Base-by-base conservation (phyloP, 2,888 invertebrate species). In the Acleris holmiana region DNA sequence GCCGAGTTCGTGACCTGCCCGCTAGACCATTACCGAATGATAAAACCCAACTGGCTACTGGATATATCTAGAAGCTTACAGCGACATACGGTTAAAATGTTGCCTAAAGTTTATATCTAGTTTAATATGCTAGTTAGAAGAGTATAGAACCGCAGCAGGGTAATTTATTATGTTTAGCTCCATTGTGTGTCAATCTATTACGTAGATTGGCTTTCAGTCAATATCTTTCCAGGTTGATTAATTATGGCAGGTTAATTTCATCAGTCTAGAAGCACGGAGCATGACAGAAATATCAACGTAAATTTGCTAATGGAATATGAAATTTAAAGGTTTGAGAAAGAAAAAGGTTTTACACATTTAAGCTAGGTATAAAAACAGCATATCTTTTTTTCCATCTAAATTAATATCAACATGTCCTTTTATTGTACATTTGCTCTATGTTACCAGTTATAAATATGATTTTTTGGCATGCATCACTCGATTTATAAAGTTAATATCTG, bases 11-110 rank as follows among this genome's bases (percentile, higher is more conserved):
- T 58, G 58, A 64, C 64, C 53, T 47, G 48, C 47, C 53, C 25
- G 53, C 53, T 21, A 29, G 40, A 59, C 64, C 59, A 54, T 64
- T 59, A 59, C 48, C 29, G 40, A 59, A 64, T 59, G 59, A 54
- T 64, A 64, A 58, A 57, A 64, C 64, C 48, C 35, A 55, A n/a
- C 44, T 55, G 35, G 53, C 53, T 57, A 23, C 19, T 48, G 48
- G 53, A 64, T 53, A 58, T 48, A 53, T 53, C 55, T 57, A 8
- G 17, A 47, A 35, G 19, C 46, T 23, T 53, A 25, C 49, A 56
- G 51, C 29, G 44, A 35, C 18, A 29, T 25, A 35, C 8, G 18
- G n/a, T 25, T 41, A 21, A 49, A 49, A 50, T 21, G 44, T 40
- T 44, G 15, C 15, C 41, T 41, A 21, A 40, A 25, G 40, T 46